These are phyloP conservation scores for Daphoenositta chrysoptera DNA, from an alignment of 2,113 vertebrate species.

Conservation along the genomic window DNA sequence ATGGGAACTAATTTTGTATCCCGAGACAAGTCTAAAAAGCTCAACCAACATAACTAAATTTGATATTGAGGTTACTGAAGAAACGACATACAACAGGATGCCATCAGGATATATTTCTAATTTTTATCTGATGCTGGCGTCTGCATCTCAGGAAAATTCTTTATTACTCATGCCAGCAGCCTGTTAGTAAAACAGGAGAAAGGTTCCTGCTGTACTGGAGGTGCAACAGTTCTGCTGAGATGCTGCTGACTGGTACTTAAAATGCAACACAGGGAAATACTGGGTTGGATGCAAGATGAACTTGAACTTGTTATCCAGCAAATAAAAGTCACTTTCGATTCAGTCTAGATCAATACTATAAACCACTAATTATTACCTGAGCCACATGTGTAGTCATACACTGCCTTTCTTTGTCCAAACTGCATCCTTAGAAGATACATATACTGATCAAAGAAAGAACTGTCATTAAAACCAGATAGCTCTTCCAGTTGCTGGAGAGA, in stretches of 20 bases:
- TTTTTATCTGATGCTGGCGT: constrained; percentile 29
- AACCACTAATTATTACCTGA: neutral
- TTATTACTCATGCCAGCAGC: neutral
- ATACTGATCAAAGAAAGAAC: neutral
- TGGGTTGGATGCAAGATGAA: neutral
- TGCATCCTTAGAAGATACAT: neutral
- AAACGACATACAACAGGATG: constrained; percentile 24
- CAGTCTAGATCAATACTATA: neutral
- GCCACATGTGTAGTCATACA: neutral
- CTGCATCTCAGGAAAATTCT: neutral
- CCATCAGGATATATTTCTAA: constrained; percentile 14
- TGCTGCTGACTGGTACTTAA: neutral
- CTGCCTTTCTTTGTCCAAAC: neutral
- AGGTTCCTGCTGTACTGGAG: neutral
- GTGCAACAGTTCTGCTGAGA: neutral
- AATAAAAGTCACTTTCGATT: neutral
- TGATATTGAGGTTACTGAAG: constrained; percentile 35
- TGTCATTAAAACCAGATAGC: neutral
- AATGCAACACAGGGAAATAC: neutral
- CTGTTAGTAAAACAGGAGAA: neutral
- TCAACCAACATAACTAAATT: constrained; percentile 52
- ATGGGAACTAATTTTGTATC: constrained; percentile 55
- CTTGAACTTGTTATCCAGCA: neutral
- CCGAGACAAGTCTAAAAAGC: constrained; percentile 54
- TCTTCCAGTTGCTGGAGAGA: neutral